Evolutionary conservation across 2,888 invertebrate genomes (phyloP), one percentile per base, ranked within the genome.

Genomic region (Frankliniella fusca): DNA sequence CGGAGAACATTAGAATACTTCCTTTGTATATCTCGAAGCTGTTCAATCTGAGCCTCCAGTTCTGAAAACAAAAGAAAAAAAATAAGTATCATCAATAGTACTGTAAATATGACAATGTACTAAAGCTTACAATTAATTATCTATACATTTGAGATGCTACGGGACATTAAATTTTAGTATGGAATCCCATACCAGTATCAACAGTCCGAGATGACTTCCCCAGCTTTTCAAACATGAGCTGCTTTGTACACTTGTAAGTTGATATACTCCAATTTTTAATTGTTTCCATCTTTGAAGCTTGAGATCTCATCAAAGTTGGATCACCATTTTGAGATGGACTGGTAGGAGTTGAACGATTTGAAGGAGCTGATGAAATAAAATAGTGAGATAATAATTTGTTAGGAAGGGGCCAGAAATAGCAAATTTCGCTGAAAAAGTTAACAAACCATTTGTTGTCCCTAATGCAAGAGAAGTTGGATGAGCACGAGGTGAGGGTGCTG

Each of bases 241-340:
- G 99, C 86, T 96, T 95, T 10, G 99, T 99, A 88, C 98, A 99
- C 89, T 98, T 99, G 88, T 97, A 99, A 0, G 98, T 98, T 83
- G 97, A 97, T 87, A 99, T 95, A 84, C 98, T 96, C 99, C 99
- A 99, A 87, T 95, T 97, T 88, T 95, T 96, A 84, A 99, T 90
- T 83, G 94, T 93, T 88, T 98, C 98, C 87, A 99, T 93, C 88
- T 97, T 95, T 80, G 95, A 94, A 38, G 93, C 91, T n/a, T 92
- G 90, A 3, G 92, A 90, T 82, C 93, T 92, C 83, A 93, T 88
- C 0, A 93, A 91, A 1, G 92, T 91, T 20, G 91, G 90, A 84
- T 92, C 92, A 70, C 92, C 92, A 87, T 93, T 93, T 85, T 91
- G 91, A 27, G 92, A 89, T 3, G 92, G 91, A 80, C 90, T 91